Percentiles rank a stretch among this genome's conserved stretches.
These are phyloP conservation scores for Dasysyrphus albostriatus DNA, from an alignment of 2,888 invertebrate genomes.

Conservation along the genomic window DNA sequence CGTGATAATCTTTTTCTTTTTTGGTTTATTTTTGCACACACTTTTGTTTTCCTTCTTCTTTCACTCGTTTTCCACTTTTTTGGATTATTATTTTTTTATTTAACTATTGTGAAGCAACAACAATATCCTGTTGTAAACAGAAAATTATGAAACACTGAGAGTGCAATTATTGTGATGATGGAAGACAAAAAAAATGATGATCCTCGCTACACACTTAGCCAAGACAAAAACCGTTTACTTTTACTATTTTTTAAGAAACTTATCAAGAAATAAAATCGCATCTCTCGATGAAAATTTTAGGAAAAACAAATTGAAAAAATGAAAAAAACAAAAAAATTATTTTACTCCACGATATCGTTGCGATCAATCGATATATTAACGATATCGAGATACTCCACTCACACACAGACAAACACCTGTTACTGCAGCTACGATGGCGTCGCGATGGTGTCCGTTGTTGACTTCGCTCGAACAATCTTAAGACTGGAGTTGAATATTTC, in stretches of 20 bases:
- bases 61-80: constrained; percentile 31
- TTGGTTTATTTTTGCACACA: constrained; percentile 22
- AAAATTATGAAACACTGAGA: constrained; percentile 32
- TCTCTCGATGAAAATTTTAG: constrained; percentile 9
- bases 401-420: constrained; percentile 65
- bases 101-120: constrained; percentile 1
- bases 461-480: constrained; percentile 76
- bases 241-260: not conserved
- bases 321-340: constrained; percentile 19
- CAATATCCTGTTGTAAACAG: constrained; percentile 37
- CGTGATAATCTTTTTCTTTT: constrained; percentile 27
- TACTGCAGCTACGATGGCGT: constrained; percentile 57
- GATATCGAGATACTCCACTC: constrained; percentile 54
- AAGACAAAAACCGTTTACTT: not conserved
- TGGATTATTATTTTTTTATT: constrained; percentile 14
- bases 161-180: not conserved
- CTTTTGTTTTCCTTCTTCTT: constrained; percentile 35
- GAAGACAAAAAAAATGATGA: not conserved
- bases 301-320: constrained; percentile 25
- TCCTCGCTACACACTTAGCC: not conserved
- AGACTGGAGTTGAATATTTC: constrained; percentile 72
- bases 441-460: constrained; percentile 73
- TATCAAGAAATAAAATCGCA: constrained; percentile 1
- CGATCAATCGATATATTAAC: constrained; percentile 51
- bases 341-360: constrained; percentile 51